These are phyloP conservation scores for Artibeus jamaicensis DNA, from an alignment of 2,797 vertebrate species.

Conservation along the genomic window DNA sequence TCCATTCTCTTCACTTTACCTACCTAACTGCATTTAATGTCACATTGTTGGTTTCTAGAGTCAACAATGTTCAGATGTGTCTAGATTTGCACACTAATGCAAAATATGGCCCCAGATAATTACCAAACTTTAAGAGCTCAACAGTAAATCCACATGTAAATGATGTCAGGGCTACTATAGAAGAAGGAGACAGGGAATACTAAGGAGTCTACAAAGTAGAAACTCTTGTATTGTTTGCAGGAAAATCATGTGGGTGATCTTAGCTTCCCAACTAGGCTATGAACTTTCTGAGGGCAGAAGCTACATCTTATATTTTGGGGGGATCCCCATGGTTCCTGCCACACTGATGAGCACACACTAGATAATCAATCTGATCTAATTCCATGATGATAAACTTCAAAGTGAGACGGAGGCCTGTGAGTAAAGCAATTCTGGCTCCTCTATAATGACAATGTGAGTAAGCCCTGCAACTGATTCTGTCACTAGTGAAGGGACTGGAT, in stretches of 20 bases:
- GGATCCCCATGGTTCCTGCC: background rate
- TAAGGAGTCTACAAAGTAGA: background rate
- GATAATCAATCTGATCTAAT: background rate
- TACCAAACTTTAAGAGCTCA: conserved; percentile 9
- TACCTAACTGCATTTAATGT: background rate
- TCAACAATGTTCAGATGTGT: background rate
- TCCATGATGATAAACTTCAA: conserved; percentile 23
- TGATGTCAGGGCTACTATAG: background rate
- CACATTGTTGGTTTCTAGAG: background rate
- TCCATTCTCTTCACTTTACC: background rate
- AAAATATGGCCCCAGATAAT: conserved; percentile 8
- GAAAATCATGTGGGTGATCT: background rate
- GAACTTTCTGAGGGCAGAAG: background rate
- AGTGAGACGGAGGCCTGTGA: background rate
- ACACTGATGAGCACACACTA: background rate
- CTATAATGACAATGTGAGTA: background rate
- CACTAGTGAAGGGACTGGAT: background rate
- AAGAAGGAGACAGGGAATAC: background rate
- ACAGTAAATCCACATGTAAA: background rate
- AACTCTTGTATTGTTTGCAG: background rate
- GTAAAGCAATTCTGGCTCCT: background rate
- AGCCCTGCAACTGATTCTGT: background rate
- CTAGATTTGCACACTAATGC: background rate
- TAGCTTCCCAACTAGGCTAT: conserved; percentile 8
- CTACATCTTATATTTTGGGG: background rate